Percentiles rank a stretch among this genome's conserved stretches.
Conservation (phyloP, 2,888 invertebrate genomes). For the Napeogenes sylphis region DNA sequence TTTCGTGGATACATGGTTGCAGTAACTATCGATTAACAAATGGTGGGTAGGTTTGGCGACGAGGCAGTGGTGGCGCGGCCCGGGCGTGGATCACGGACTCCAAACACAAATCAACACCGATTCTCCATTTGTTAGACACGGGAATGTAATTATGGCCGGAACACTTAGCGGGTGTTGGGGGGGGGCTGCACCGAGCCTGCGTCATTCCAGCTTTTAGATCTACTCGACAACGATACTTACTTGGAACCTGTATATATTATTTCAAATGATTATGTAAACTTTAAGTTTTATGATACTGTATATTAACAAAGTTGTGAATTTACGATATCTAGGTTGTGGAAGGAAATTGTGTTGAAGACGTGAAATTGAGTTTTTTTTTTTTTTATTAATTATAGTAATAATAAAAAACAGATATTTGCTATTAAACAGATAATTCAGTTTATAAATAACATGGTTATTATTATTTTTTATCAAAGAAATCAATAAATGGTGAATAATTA, state of each 20-base stretch:
- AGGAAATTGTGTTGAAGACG: too few species aligned
- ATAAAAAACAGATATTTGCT: too few species aligned
- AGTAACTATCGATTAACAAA: slow-evolving; percentile 23
- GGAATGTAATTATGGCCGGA: slow-evolving; percentile 79
- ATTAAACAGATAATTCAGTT: too few species aligned
- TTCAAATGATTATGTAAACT: neutral
- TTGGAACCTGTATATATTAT: slow-evolving; percentile 47
- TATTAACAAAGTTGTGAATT: too few species aligned
- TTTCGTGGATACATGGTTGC: neutral
- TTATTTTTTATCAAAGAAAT: too few species aligned
- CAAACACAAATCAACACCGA: slow-evolving; percentile 79
- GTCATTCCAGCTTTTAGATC: slow-evolving; percentile 74
- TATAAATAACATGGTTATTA: too few species aligned
- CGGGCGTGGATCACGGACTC: slow-evolving; percentile 62
- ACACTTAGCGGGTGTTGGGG: slow-evolving; percentile 55
- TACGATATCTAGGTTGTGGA: too few species aligned
- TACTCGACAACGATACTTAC: slow-evolving; percentile 69
- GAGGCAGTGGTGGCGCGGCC: slow-evolving; percentile 28
- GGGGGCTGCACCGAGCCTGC: slow-evolving; percentile 40
- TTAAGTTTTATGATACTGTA: too few species aligned
- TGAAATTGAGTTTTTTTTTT: too few species aligned
- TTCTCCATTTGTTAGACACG: slow-evolving; percentile 80
- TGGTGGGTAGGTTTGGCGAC: slow-evolving; percentile 26
- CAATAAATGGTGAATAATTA: too few species aligned
- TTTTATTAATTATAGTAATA: too few species aligned